Conservation (phyloP, 2,797 vertebrate genomes). For the Siniperca undulata region DNA sequence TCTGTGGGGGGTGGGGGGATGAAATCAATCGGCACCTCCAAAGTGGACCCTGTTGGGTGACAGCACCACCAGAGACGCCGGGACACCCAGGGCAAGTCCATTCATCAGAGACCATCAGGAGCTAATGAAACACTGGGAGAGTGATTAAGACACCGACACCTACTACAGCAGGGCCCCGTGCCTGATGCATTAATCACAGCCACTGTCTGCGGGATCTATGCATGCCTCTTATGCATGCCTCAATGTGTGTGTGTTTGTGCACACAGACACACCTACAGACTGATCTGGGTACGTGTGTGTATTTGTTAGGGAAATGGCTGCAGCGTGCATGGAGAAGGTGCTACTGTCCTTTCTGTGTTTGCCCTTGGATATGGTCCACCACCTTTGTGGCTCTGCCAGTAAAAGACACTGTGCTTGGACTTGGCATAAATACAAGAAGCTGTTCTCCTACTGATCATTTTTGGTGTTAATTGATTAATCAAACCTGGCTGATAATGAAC, state of each 20-base stretch:
- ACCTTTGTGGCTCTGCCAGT: conserved; percentile 53
- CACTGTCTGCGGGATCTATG: conserved; percentile 51
- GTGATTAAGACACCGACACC: conserved; percentile 83
- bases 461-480: conserved; percentile 76
- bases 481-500: conserved; percentile 58
- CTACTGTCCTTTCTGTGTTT: conserved; percentile 52
- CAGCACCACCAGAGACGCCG: conserved; percentile 44
- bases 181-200: conserved; percentile 82
- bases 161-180: conserved; percentile 63
- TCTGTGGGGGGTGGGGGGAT: conserved; percentile 30
- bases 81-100: conserved; percentile 67
- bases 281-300: not conserved
- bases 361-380: conserved; percentile 64
- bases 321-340: conserved; percentile 17
- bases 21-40: conserved; percentile 60
- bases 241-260: conserved; percentile 22
- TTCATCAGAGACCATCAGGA: conserved; percentile 80
- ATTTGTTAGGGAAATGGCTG: conserved; percentile 56
- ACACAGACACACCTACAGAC: conserved; percentile 1
- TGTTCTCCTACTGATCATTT: conserved; percentile 58
- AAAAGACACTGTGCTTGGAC: conserved; percentile 42
- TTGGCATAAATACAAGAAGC: conserved; percentile 51
- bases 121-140: conserved; percentile 84
- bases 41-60: conserved; percentile 55
- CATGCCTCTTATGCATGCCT: conserved; percentile 18